Conservation (phyloP, 2,113 vertebrate genomes). For the Lathamus discolor region DNA sequence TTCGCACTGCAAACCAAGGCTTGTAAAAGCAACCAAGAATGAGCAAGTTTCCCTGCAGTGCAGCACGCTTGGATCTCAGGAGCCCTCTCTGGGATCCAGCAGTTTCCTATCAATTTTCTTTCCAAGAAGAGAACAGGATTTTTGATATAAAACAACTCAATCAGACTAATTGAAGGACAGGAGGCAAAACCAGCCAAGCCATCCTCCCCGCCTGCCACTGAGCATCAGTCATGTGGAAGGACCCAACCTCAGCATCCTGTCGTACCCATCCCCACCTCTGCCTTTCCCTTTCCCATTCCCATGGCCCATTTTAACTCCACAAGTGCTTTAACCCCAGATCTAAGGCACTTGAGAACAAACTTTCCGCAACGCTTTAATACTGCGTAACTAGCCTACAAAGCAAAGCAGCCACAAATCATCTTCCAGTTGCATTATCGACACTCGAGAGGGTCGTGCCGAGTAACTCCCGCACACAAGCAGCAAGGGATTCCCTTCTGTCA, state of each 20-base stretch:
- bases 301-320: not conserved
- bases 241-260: not conserved
- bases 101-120: not conserved
- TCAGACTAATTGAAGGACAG: not conserved
- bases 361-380: not conserved
- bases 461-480: not conserved
- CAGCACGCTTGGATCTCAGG: not conserved
- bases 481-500: not conserved
- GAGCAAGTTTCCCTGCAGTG: not conserved
- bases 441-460: not conserved
- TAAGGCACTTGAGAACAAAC: not conserved
- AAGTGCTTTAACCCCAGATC: not conserved
- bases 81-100: not conserved
- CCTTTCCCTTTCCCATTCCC: not conserved
- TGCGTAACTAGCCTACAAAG: not conserved
- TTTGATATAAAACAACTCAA: not conserved
- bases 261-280: not conserved
- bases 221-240: rapidly evolving
- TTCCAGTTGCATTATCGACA: rapidly evolving
- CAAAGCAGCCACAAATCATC: not conserved
- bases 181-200: not conserved
- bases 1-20: not conserved
- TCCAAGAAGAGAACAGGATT: not conserved
- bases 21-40: not conserved
- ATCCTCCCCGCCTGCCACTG: not conserved